phyloP scores from a whole-genome alignment of 2,888 invertebrate genomes.

The Epicampocera succincta region DNA sequence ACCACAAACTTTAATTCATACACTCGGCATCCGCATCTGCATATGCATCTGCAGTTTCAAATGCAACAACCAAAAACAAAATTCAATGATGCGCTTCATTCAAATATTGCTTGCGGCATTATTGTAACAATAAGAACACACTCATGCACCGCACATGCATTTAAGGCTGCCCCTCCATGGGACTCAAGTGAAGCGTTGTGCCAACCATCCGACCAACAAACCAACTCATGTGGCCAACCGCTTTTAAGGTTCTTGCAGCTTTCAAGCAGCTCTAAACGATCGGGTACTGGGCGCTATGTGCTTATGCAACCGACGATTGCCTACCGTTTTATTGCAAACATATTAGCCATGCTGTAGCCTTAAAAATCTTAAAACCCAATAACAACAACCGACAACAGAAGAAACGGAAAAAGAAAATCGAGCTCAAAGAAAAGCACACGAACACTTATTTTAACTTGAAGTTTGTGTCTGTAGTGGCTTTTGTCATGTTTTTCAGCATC shows the following conservation, averaged over 20 bases:
- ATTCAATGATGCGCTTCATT: slow-evolving; percentile 69
- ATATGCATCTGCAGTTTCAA: no score
- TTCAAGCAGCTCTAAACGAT: slow-evolving; percentile 49
- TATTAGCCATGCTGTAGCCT: slow-evolving; percentile 74
- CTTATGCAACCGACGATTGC: slow-evolving; percentile 71
- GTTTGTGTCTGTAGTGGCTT: slow-evolving; percentile 33
- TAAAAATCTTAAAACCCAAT: slow-evolving; percentile 60
- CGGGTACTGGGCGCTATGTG: slow-evolving; percentile 50
- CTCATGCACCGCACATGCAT: slow-evolving; percentile 2
- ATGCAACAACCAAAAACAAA: slow-evolving; percentile 54
- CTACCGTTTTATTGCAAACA: slow-evolving; percentile 77
- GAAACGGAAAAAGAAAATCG: neutral
- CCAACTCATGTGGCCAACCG: slow-evolving; percentile 7
- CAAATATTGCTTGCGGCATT: slow-evolving; percentile 65
- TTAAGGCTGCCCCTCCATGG: slow-evolving; percentile 54
- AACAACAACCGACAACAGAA: neutral
- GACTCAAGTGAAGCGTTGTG: slow-evolving; percentile 40
- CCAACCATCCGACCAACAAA: slow-evolving; percentile 28
- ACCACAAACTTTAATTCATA: slow-evolving; percentile 38
- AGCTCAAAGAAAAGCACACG: slow-evolving; percentile 49
- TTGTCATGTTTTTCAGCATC: slow-evolving; percentile 29
- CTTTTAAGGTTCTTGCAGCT: slow-evolving; percentile 20
- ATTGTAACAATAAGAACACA: slow-evolving; percentile 58
- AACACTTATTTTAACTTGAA: slow-evolving; percentile 44
- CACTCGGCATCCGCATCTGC: neutral